Conservation (phyloP, 2,888 invertebrate genomes). For the Spialia ferax region DNA sequence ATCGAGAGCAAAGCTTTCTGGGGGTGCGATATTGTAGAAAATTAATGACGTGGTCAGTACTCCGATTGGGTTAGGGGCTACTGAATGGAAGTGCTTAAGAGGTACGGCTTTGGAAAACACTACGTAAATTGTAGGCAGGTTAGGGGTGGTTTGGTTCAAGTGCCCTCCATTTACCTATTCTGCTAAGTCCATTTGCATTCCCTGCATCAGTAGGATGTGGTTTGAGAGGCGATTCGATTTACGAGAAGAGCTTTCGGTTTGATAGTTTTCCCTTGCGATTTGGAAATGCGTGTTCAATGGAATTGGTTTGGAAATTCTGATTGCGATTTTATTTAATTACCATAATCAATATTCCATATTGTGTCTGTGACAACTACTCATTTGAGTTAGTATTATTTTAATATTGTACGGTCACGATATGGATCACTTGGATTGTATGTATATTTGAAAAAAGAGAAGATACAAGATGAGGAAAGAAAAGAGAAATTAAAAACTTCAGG, state of each 20-base stretch:
- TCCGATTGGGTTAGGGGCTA: conserved; percentile 79
- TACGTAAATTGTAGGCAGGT: conserved; percentile 62
- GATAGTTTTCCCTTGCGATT: conserved; percentile 9
- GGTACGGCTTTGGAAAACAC: conserved; percentile 78
- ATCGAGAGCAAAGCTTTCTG: conserved; percentile 75
- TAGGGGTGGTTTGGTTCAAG: conserved; percentile 37
- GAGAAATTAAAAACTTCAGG: no score
- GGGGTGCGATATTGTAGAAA: conserved; percentile 82
- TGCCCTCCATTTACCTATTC: conserved; percentile 42
- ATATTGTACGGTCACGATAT: no score
- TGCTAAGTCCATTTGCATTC: conserved; percentile 58
- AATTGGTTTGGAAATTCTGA: neutral
- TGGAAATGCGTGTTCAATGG: neutral
- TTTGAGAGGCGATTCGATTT: conserved; percentile 5
- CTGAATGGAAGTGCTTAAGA: conserved; percentile 70
- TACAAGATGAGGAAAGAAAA: no score
- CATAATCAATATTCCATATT: neutral
- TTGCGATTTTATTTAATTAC: neutral
- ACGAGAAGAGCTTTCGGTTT: conserved; percentile 4
- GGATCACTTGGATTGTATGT: no score
- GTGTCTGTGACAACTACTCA: no score
- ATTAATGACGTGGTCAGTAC: conserved; percentile 85
- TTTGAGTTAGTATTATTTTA: no score
- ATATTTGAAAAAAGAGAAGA: no score
- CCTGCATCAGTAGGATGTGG: neutral